Evolutionary conservation across 2,113 vertebrate genomes (phyloP), one percentile per base, ranked within the genome.

Genomic region (Monopterus albus): DNA sequence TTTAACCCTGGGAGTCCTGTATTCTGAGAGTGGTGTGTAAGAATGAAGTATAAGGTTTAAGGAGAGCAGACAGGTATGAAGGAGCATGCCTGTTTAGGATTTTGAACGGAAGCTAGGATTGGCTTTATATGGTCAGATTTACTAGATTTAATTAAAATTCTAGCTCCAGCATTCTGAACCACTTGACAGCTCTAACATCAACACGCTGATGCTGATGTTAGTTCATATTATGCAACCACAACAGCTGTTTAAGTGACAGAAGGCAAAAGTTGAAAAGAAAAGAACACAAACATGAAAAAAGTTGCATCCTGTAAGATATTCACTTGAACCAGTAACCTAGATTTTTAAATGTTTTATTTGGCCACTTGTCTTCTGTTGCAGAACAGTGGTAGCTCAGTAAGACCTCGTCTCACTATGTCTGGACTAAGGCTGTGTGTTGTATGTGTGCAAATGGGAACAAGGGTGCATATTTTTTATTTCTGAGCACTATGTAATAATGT

Each of bases 301-400:
- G 79, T 79, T 69, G 76, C 72, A 82, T n/a, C n/a, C n/a, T n/a
- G n/a, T 87, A 83, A 86, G 78, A 84, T 83, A 88, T 89, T 81
- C 72, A 88, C 83, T 78, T 53, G 79, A 71, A 53, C 82, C 86
- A 82, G 86, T 86, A 88, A 89, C 87, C 89, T 72, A 89, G 84
- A 88, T 91, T 87, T 81, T 73, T 70, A 81, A 85, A 86, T 79
- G 76, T 86, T 87, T 87, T 72, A 82, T 84, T 87, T 85, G 77
- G 68, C 72, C 29, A 47, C 72, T 69, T 71, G 70, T 82, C 80
- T 85, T 57, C 64, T 65, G 65, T 72, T 87, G 67, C 79, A 72
- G 38, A 57, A 23, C 58, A 64, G 51, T 38, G 53, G 72, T 70
- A 65, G 50, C 38, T 66, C 62, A 55, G 38, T 18, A 6, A 73